Conservation (phyloP, 2,113 vertebrate genomes). For the Myrmophylax atrothorax region DNA sequence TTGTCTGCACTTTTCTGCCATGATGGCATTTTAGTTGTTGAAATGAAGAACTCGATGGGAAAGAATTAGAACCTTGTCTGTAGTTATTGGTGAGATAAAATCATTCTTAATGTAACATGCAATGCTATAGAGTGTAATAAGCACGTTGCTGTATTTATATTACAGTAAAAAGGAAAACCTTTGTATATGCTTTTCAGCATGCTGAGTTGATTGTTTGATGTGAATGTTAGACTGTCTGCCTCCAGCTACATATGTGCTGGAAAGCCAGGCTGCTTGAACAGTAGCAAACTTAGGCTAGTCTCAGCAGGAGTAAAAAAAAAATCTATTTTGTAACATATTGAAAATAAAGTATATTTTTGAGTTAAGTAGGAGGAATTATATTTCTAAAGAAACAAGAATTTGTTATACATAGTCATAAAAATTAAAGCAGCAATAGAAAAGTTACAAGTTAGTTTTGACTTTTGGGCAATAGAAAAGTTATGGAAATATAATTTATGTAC, state of each 20-base stretch:
- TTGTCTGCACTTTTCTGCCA: constrained; percentile 81
- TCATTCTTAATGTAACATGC: neutral
- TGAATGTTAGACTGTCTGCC: neutral
- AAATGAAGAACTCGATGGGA: constrained; percentile 66
- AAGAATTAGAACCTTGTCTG: constrained; percentile 1
- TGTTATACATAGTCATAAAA: neutral
- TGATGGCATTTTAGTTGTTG: constrained; percentile 84
- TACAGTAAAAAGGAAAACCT: constrained; percentile 28
- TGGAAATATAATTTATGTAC: neutral
- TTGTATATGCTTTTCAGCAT: neutral
- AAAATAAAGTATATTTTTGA: neutral
- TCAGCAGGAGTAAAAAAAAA: neutral
- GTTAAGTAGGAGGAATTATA: neutral
- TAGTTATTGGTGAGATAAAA: neutral
- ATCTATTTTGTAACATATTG: neutral
- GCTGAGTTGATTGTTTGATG: constrained; percentile 37
- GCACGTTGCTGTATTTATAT: neutral
- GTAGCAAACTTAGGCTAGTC: neutral
- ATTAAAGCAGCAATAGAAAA: neutral
- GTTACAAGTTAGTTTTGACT: neutral
- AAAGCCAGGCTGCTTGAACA: neutral
- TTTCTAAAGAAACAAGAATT: neutral
- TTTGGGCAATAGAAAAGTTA: neutral
- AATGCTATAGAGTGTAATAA: neutral
- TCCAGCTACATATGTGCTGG: neutral